A percentile compares a stretch with the other conserved stretches of the same genome.
Conservation (phyloP, 2,888 invertebrate species). For the Ochlodes sylvanus region DNA sequence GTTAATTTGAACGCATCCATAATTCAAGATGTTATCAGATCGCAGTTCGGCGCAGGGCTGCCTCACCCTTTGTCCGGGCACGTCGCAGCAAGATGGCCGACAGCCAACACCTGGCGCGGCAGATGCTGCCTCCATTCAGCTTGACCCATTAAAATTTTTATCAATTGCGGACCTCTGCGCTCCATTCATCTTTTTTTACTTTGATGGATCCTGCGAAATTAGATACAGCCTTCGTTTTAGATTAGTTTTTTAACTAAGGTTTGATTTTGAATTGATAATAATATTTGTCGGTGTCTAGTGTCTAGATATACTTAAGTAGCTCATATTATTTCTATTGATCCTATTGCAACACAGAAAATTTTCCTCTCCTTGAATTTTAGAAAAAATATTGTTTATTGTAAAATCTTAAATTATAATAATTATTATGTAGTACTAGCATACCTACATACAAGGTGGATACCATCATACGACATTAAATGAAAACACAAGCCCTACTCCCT, state of each 20-base stretch:
- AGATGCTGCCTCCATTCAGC: slow-evolving; percentile 73
- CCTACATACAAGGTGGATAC: no score
- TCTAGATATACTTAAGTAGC: no score
- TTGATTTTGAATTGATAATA: background rate
- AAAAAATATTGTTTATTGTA: no score
- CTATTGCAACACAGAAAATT: no score
- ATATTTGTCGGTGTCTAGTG: no score
- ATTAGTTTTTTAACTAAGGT: background rate
- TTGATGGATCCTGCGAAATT: slow-evolving; percentile 27
- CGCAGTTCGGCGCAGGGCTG: slow-evolving; percentile 52
- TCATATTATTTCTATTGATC: no score
- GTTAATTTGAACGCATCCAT: slow-evolving; percentile 37
- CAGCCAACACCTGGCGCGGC: slow-evolving; percentile 74
- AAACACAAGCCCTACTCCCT: no score
- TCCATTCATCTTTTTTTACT: slow-evolving; percentile 66
- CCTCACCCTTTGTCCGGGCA: slow-evolving; percentile 58
- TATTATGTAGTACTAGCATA: no score
- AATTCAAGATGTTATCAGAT: slow-evolving; percentile 48
- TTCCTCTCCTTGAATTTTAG: no score
- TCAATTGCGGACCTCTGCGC: slow-evolving; percentile 70
- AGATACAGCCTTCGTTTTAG: slow-evolving; percentile 2
- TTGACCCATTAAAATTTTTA: slow-evolving; percentile 67
- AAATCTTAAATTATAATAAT: no score
- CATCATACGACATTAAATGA: no score
- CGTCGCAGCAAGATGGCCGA: slow-evolving; percentile 50